A percentile compares a stretch with the other conserved stretches of the same genome.
These are phyloP conservation scores for Ochlodes sylvanus DNA, from an alignment of 2,888 invertebrate species.

Conservation along the genomic window DNA sequence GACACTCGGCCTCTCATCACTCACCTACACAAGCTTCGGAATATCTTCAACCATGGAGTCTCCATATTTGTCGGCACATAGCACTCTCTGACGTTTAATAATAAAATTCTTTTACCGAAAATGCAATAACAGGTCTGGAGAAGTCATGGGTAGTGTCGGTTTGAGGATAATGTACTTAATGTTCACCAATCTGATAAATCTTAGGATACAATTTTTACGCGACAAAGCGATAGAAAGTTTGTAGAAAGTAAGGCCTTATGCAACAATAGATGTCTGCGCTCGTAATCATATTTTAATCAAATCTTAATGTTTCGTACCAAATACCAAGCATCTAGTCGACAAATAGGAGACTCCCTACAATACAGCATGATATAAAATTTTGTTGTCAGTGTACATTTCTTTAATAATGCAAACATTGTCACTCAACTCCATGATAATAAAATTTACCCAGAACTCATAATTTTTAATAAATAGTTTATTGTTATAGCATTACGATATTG, in stretches of 20 bases:
- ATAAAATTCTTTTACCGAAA: too few species aligned
- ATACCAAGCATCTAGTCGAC: too few species aligned
- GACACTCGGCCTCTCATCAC: slow-evolving; percentile 42
- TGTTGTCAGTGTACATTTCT: slow-evolving; percentile 6
- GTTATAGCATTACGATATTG: too few species aligned
- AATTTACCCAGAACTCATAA: neutral
- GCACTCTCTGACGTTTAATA: too few species aligned
- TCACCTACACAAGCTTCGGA: neutral
- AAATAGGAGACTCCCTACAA: slow-evolving; percentile 2
- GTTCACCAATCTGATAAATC: neutral
- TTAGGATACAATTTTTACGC: neutral
- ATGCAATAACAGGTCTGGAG: too few species aligned
- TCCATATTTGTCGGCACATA: neutral
- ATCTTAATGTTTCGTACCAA: neutral
- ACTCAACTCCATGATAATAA: neutral
- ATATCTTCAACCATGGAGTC: neutral
- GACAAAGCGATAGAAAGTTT: slow-evolving; percentile 1
- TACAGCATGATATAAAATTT: neutral
- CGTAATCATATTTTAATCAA: neutral
- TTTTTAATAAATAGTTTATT: neutral
- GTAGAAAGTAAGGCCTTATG: neutral
- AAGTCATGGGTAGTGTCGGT: neutral
- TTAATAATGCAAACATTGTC: slow-evolving; percentile 1
- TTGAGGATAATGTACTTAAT: neutral
- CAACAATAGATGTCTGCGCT: neutral